These are phyloP conservation scores for Prorops nasuta DNA, from an alignment of 1,140 invertebrate genomes.

Conservation along the genomic window DNA sequence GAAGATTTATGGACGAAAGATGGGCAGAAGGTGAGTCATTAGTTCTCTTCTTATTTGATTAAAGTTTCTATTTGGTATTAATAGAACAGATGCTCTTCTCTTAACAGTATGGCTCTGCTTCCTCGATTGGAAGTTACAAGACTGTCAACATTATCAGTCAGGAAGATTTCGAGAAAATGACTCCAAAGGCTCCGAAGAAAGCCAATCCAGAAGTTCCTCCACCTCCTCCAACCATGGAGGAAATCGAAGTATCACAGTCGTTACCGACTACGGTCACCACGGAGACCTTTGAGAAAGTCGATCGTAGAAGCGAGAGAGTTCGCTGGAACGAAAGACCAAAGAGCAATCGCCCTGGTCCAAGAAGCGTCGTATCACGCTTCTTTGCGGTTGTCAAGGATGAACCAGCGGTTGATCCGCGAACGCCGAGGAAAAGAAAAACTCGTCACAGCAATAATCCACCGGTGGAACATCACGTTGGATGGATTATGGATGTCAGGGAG, in stretches of 20 bases:
- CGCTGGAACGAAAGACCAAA: conserved; percentile 34
- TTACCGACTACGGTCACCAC: conserved; percentile 35
- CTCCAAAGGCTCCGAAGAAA: conserved; percentile 63
- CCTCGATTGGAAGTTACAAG: conserved; percentile 66
- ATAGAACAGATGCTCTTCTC: neutral
- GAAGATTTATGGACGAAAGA: conserved; percentile 77
- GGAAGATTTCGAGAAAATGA: conserved; percentile 82
- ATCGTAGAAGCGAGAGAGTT: conserved; percentile 28
- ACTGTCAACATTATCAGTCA: conserved; percentile 89
- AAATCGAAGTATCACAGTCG: conserved; percentile 38
- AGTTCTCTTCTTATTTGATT: neutral
- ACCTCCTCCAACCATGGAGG: conserved; percentile 66
- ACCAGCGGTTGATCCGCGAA: conserved; percentile 63
- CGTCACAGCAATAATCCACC: conserved; percentile 89
- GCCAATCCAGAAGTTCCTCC: conserved; percentile 71
- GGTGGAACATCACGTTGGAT: conserved; percentile 93
- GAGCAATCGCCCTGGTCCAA: conserved; percentile 37
- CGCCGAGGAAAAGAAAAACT: conserved; percentile 84
- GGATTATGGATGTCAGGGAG: conserved; percentile 90
- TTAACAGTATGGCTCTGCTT: conserved; percentile 46
- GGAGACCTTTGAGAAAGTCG: neutral
- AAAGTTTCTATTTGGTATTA: neutral
- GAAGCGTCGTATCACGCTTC: conserved; percentile 68
- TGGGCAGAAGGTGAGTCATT: conserved; percentile 41
- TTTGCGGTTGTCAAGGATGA: conserved; percentile 91